Conservation (phyloP, 2,113 vertebrate genomes). For the Phainopepla nitens region DNA sequence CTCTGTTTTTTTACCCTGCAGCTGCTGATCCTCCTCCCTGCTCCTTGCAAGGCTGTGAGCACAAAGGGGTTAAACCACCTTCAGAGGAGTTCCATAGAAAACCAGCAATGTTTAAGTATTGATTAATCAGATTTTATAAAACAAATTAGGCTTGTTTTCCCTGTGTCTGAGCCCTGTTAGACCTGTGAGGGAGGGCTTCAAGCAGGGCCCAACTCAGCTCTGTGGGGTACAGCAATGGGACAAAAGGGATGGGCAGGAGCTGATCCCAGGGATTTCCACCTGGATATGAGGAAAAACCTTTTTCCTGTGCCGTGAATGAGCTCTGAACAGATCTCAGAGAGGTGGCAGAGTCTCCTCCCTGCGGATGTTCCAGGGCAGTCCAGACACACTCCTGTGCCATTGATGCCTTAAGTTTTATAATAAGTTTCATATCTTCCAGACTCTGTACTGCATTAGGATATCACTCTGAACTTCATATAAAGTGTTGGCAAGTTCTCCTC, state of each 20-base stretch:
- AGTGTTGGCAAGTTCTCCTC: background rate
- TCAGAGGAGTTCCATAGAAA: background rate
- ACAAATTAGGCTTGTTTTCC: background rate
- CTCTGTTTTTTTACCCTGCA: background rate
- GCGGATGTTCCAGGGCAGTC: background rate
- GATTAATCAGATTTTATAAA: too few relatives aligned
- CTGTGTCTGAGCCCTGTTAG: background rate
- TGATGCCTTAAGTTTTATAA: background rate
- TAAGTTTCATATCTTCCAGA: too few relatives aligned
- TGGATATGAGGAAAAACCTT: background rate
- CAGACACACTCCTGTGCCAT: background rate
- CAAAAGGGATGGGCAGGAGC: background rate
- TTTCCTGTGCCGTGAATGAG: background rate
- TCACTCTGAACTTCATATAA: background rate
- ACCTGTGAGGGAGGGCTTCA: background rate
- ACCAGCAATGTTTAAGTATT: background rate
- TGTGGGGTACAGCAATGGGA: fast-evolving
- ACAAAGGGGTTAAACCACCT: background rate
- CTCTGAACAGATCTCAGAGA: background rate
- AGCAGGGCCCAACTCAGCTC: background rate
- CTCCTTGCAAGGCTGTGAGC: background rate
- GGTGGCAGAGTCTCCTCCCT: background rate
- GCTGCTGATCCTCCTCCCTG: background rate
- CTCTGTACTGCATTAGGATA: too few relatives aligned
- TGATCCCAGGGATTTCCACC: fast-evolving